Conservation (phyloP, 2,113 vertebrate genomes). For the Cyanocitta stelleri region DNA sequence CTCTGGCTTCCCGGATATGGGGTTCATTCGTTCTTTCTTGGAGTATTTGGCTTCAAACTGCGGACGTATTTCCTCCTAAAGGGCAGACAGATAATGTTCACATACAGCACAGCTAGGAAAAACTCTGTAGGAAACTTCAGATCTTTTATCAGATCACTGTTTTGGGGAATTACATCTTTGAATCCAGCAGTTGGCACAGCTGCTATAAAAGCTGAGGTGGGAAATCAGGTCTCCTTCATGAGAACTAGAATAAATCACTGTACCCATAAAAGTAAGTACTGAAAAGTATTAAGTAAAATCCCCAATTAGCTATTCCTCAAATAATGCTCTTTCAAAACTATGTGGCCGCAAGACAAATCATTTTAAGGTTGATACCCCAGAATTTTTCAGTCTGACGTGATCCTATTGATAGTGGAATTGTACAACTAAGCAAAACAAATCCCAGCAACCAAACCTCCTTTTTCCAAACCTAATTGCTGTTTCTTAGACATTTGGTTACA, state of each 20-base stretch:
- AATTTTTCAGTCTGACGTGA: neutral
- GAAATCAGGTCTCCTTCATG: neutral
- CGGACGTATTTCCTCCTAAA: slow-evolving; percentile 90
- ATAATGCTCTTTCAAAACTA: neutral
- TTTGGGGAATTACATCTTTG: neutral
- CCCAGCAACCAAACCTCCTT: neutral
- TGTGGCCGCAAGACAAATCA: neutral
- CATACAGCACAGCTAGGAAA: neutral
- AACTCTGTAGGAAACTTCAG: neutral
- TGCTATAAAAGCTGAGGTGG: neutral
- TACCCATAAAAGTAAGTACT: neutral
- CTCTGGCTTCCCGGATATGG: slow-evolving; percentile 91
- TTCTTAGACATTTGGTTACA: neutral
- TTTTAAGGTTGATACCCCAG: neutral
- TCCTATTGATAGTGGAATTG: neutral
- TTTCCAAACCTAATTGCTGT: neutral
- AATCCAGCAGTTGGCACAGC: neutral
- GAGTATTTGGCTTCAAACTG: slow-evolving; percentile 97
- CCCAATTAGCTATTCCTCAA: neutral
- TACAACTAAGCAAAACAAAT: neutral
- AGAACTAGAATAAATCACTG: neutral
- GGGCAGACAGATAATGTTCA: slow-evolving; percentile 43
- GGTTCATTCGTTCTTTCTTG: slow-evolving; percentile 90
- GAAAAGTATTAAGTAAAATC: neutral
- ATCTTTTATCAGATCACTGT: neutral